phyloP scores from a whole-genome alignment of 2,888 invertebrate species.

The Fissipunctia ypsillon region DNA sequence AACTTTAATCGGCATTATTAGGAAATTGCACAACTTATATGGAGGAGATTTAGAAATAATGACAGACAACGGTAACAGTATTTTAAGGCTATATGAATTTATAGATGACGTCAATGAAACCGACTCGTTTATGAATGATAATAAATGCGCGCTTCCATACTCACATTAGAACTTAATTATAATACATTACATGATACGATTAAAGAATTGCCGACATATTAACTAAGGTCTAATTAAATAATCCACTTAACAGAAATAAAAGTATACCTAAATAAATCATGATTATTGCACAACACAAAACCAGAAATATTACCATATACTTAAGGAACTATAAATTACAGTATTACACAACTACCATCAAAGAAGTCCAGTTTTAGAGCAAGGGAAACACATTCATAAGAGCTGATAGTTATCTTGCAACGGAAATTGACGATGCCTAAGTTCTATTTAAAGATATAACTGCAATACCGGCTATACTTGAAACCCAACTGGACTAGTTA shows the following conservation, averaged over 20 bases:
- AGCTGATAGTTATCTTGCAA: conserved; percentile 66
- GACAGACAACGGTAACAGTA: not conserved
- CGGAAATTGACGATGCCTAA: conserved; percentile 73
- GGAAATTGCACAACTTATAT: conserved; percentile 16
- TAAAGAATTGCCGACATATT: not conserved
- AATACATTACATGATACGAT: not conserved
- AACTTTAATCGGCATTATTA: conserved; percentile 44
- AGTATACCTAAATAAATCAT: conserved; percentile 9
- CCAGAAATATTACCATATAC: conserved; percentile 38
- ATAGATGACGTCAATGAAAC: not conserved
- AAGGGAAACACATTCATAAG: conserved; percentile 72
- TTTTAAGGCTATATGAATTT: not conserved
- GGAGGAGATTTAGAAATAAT: conserved; percentile 12
- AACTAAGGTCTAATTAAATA: conserved; percentile 19
- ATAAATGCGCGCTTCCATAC: no score
- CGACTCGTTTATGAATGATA: not conserved
- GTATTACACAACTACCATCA: conserved; percentile 70
- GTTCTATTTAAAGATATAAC: conserved; percentile 56
- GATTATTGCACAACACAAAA: conserved; percentile 35
- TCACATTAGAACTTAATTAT: not conserved
- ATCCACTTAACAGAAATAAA: conserved; percentile 15
- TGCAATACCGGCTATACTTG: conserved; percentile 38
- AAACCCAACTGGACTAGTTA: conserved; percentile 25
- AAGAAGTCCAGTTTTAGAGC: conserved; percentile 69
- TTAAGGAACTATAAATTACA: conserved; percentile 65